phyloP scores from a whole-genome alignment of 1,140 invertebrate species.

The Drosophila arawakana region DNA sequence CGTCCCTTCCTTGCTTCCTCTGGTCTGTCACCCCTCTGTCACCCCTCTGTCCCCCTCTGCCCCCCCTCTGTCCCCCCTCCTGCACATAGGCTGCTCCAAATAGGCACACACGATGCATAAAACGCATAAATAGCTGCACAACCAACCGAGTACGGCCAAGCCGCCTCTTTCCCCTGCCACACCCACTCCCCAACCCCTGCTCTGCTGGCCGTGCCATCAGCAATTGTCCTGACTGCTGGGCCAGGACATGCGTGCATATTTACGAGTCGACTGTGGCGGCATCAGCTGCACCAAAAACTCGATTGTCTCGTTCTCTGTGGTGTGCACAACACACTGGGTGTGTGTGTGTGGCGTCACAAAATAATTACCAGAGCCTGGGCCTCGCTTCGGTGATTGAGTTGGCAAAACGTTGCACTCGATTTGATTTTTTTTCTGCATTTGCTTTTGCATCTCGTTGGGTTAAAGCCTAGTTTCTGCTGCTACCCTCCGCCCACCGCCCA shows the following conservation, averaged over 20 bases:
- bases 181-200: constrained; percentile 1
- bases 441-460: background rate
- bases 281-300: constrained; percentile 82
- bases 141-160: constrained; percentile 19
- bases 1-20: too few species aligned
- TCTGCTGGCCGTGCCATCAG: constrained; percentile 29
- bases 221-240: constrained; percentile 50
- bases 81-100: constrained; percentile 41
- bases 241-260: constrained; percentile 80
- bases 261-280: constrained; percentile 76
- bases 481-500: background rate
- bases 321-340: constrained; percentile 6
- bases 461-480: background rate
- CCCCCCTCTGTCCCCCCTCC: background rate
- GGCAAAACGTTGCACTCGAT: constrained; percentile 77
- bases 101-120: constrained; percentile 78
- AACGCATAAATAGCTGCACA: constrained; percentile 78
- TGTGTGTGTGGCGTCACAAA: constrained; percentile 66
- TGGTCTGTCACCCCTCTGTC: too few species aligned
- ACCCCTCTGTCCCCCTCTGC: background rate
- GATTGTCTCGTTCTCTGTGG: constrained; percentile 58
- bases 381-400: constrained; percentile 72
- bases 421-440: constrained; percentile 70
- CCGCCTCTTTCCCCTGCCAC: background rate
- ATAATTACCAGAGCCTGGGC: constrained; percentile 75